Conservation (phyloP, 1,140 invertebrate genomes). For the Drosophila asahinai region DNA sequence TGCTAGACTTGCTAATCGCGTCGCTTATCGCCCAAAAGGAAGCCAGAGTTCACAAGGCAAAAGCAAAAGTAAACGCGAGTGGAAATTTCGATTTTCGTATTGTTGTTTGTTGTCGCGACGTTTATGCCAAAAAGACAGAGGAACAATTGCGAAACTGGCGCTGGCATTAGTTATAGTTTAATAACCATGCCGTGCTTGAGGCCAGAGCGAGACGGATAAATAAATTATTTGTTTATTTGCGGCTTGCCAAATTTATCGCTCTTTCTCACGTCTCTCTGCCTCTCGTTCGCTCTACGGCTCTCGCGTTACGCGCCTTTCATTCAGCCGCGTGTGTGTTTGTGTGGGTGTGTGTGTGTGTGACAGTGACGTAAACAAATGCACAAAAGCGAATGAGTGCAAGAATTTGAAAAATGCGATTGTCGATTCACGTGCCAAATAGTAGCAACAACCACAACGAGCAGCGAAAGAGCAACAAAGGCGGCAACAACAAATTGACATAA, state of each 20-base stretch:
- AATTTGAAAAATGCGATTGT: conserved; percentile 54
- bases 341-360: conserved; percentile 31
- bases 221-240: conserved; percentile 52
- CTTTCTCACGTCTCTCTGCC: conserved; percentile 17
- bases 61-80: conserved; percentile 44
- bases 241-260: conserved; percentile 32
- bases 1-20: conserved; percentile 12
- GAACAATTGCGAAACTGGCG: conserved; percentile 44
- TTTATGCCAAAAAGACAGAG: conserved; percentile 8
- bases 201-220: conserved; percentile 11
- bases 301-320: conserved; percentile 54
- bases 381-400: conserved; percentile 54
- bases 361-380: conserved; percentile 77
- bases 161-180: neutral
- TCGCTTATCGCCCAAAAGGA: conserved; percentile 19
- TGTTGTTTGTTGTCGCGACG: conserved; percentile 32
- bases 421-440: conserved; percentile 69
- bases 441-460: conserved; percentile 27
- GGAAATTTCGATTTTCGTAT: conserved; percentile 76
- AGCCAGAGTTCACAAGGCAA: conserved; percentile 15
- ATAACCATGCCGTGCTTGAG: conserved; percentile 3
- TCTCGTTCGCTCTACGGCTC: conserved; percentile 37
- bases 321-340: conserved; percentile 26
- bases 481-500: conserved; percentile 35
- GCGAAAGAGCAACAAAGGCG: conserved; percentile 12